Conservation (phyloP, 92 coral and sea anemone species). For the Epizoanthus fatuus region DNA sequence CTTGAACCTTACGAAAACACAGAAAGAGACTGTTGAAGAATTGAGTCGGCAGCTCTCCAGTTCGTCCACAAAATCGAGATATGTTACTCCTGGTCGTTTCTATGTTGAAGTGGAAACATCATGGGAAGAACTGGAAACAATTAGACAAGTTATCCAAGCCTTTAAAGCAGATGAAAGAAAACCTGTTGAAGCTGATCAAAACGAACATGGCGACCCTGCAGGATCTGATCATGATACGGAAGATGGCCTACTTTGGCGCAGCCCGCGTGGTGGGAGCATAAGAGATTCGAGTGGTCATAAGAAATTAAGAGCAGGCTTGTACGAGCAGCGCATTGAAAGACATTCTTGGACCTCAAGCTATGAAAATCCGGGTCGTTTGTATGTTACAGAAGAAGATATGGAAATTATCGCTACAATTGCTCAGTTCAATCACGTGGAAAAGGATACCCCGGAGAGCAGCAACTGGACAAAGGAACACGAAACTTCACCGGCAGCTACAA, state of each 20-base stretch:
- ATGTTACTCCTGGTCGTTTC: conserved; percentile 78
- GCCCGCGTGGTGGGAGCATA: not conserved
- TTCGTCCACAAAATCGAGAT: conserved; percentile 33
- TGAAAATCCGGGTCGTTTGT: conserved; percentile 40
- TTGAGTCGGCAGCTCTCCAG: conserved; percentile 56
- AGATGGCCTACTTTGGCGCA: conserved; percentile 2
- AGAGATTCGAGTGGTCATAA: not conserved
- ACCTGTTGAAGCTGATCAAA: not conserved
- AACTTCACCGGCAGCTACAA: not conserved
- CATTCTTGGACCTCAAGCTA: not conserved
- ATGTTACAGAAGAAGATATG: conserved; percentile 41
- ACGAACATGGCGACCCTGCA: not conserved
- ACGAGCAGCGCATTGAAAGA: not conserved
- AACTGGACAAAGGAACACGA: not conserved
- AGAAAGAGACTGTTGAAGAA: conserved; percentile 54
- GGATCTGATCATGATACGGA: not conserved
- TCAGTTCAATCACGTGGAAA: not conserved
- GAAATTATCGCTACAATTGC: conserved; percentile 21
- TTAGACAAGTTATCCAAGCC: conserved; percentile 1
- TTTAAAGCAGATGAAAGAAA: not conserved
- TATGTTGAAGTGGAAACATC: conserved; percentile 58
- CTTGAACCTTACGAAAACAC: conserved; percentile 55
- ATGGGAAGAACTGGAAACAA: conserved; percentile 9
- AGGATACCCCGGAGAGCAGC: not conserved
- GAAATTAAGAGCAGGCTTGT: not conserved